Percentiles rank a stretch among this genome's conserved stretches.
These are phyloP conservation scores for Monopterus albus DNA, from an alignment of 2,113 vertebrate genomes.

Conservation along the genomic window DNA sequence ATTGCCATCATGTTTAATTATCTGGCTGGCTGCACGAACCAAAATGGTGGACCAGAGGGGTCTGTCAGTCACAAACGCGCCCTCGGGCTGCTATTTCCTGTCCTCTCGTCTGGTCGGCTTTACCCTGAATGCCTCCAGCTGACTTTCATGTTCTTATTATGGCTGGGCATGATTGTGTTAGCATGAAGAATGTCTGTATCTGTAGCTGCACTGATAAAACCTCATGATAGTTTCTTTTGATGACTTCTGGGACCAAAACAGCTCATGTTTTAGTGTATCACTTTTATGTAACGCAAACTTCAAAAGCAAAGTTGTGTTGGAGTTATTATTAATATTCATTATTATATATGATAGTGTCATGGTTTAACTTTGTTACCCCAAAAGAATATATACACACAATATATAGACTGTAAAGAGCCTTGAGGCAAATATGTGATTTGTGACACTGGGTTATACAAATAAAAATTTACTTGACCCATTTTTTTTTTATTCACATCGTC, in stretches of 20 bases:
- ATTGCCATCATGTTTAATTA: constrained; percentile 77
- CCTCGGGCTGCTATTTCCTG: constrained; percentile 49
- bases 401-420: too few relatives aligned
- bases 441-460: too few relatives aligned
- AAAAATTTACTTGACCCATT: too few relatives aligned
- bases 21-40: constrained; percentile 73
- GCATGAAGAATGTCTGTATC: constrained; percentile 36
- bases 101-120: constrained; percentile 43
- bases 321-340: constrained; percentile 24
- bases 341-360: not conserved
- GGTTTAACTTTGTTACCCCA: too few relatives aligned
- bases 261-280: not conserved
- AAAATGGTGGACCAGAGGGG: constrained; percentile 66
- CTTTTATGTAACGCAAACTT: not conserved
- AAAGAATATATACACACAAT: too few relatives aligned
- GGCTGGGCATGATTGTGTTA: constrained; percentile 45
- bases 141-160: constrained; percentile 50
- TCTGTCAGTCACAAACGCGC: constrained; percentile 39
- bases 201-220: constrained; percentile 7
- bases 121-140: constrained; percentile 51
- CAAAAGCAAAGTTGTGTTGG: constrained; percentile 2
- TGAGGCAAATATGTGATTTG: too few relatives aligned
- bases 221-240: constrained; percentile 13
- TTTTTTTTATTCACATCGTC: too few relatives aligned
- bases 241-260: constrained; percentile 23